Percentiles rank a stretch among this genome's conserved stretches.
Evolutionary conservation across 2,113 vertebrate species (phyloP).

Genomic region (Haemorhous mexicanus): DNA sequence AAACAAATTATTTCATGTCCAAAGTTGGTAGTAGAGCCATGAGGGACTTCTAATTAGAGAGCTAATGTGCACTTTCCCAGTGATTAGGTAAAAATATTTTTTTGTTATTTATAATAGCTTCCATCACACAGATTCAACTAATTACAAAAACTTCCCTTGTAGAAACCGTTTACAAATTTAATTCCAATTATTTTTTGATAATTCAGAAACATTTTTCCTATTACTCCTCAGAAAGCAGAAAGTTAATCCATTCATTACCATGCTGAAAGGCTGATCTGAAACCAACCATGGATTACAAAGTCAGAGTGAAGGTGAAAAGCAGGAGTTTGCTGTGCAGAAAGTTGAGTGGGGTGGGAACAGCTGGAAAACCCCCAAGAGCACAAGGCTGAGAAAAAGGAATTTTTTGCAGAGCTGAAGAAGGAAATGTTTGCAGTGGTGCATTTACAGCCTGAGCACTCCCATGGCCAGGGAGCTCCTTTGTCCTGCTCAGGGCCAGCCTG

Average conservation of each 20-base stretch:
- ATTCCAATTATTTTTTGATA: slow-evolving; percentile 66
- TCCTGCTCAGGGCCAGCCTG: neutral
- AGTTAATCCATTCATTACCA: slow-evolving; percentile 59
- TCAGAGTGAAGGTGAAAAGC: slow-evolving; percentile 40
- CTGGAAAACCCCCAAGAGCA: neutral
- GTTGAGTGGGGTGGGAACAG: neutral
- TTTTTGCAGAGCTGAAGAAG: neutral
- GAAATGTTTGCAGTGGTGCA: neutral
- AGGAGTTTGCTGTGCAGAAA: neutral
- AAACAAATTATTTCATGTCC: slow-evolving; percentile 40
- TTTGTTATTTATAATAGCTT: slow-evolving; percentile 59
- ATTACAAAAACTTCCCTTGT: slow-evolving; percentile 55
- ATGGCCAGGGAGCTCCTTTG: neutral
- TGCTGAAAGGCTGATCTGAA: slow-evolving; percentile 7
- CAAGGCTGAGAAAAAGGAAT: neutral
- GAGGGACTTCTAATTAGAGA: slow-evolving; percentile 60
- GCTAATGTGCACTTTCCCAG: slow-evolving; percentile 48
- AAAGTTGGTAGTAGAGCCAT: slow-evolving; percentile 26
- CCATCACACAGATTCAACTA: slow-evolving; percentile 28
- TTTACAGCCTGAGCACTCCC: neutral
- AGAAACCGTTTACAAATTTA: slow-evolving; percentile 62
- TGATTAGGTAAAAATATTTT: slow-evolving; percentile 65
- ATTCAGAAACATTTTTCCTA: slow-evolving; percentile 36
- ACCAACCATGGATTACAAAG: slow-evolving; percentile 15
- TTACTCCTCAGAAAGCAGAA: slow-evolving; percentile 36